Evolutionary conservation across 2,888 invertebrate species (phyloP).

Genomic region (Orgyia antiqua): DNA sequence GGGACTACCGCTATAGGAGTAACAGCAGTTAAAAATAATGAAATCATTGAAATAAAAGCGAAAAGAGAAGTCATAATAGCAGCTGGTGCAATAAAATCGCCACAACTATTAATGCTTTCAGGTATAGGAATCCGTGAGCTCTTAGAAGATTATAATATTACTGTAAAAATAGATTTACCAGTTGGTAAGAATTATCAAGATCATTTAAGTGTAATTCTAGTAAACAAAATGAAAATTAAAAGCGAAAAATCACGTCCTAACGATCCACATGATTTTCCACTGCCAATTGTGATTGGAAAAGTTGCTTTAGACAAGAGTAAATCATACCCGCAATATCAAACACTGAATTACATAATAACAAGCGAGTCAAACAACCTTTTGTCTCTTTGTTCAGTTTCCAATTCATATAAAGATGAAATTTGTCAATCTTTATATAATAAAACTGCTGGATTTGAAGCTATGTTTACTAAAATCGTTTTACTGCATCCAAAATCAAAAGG

Average conservation of each 20-base stretch:
- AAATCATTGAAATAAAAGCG: conserved; percentile 41
- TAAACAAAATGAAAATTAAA: conserved; percentile 26
- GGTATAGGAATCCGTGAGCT: conserved; percentile 69
- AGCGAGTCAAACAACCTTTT: conserved; percentile 12
- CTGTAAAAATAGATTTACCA: conserved; percentile 3
- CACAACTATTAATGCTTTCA: conserved; percentile 85
- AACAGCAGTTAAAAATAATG: conserved; percentile 18
- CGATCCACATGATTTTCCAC: conserved; percentile 33
- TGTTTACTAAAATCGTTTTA: conserved; percentile 16
- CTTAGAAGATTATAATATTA: conserved; percentile 34
- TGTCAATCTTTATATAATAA: conserved; percentile 22
- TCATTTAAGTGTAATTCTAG: conserved; percentile 43
- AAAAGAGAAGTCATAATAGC: conserved; percentile 82
- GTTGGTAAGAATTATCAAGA: conserved; percentile 23
- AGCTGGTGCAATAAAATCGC: conserved; percentile 84
- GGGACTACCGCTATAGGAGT: conserved; percentile 56
- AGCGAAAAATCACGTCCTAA: conserved; percentile 33
- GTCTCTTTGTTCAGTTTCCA: conserved; percentile 20
- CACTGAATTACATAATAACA: conserved; percentile 17
- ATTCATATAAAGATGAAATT: conserved; percentile 22
- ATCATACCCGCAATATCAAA: conserved; percentile 50
- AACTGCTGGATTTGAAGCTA: conserved; percentile 13
- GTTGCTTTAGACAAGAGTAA: conserved; percentile 78
- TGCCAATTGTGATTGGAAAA: conserved; percentile 29
- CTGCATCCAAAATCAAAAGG: conserved; percentile 71